A percentile compares a stretch with the other conserved stretches of the same genome.
Conservation (phyloP, 2,113 vertebrate genomes). For the Monarcha castaneiventris region DNA sequence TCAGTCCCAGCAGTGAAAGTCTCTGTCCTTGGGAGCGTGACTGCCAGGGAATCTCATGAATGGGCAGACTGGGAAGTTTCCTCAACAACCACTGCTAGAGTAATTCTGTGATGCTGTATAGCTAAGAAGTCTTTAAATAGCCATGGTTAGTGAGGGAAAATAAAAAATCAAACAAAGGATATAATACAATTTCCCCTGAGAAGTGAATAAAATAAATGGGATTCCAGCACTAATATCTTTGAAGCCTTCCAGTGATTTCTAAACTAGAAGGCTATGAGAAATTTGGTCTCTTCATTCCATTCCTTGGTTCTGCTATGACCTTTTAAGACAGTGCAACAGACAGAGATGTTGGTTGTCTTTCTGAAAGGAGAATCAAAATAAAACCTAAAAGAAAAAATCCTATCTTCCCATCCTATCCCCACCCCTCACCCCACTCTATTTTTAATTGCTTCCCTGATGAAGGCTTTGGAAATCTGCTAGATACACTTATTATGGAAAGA, state of each 20-base stretch:
- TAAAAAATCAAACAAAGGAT: not conserved
- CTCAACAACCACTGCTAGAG: not conserved
- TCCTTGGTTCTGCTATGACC: not conserved
- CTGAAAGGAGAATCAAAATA: not conserved
- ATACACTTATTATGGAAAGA: not conserved
- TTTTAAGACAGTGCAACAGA: not conserved
- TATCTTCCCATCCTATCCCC: no score
- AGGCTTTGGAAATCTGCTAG: not conserved
- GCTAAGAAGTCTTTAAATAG: not conserved
- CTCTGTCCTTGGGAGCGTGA: not conserved
- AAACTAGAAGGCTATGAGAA: not conserved
- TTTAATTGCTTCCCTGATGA: not conserved
- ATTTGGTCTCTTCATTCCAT: not conserved
- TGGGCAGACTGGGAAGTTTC: not conserved
- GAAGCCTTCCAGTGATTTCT: not conserved
- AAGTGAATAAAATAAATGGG: not conserved
- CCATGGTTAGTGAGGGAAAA: not conserved
- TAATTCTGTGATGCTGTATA: not conserved
- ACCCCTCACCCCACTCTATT: accelerated
- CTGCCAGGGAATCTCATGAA: not conserved
- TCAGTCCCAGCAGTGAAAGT: not conserved
- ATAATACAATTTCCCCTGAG: not conserved
- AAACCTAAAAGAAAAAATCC: not conserved
- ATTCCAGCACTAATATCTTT: not conserved
- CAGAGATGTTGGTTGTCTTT: not conserved